Evolutionary conservation across 2,113 vertebrate genomes (phyloP).

Genomic region (Acrocephalus kingi): DNA sequence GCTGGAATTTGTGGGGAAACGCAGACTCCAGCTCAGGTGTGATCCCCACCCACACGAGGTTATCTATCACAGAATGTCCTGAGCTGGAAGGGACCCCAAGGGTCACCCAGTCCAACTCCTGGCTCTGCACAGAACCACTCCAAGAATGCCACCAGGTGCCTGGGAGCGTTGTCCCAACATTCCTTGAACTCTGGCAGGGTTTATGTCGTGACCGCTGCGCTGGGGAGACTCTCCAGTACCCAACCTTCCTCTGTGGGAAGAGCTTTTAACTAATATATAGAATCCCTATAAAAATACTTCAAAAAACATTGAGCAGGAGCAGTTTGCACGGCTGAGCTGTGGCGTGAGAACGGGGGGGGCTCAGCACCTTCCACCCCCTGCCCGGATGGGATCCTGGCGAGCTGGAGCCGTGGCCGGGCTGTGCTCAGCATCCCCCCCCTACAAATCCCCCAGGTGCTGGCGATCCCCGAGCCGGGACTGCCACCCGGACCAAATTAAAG

Average conservation of each 20-base stretch:
- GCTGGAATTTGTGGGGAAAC: neutral
- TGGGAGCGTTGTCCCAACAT: accelerated
- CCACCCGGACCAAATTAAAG: neutral
- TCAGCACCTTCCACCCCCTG: neutral
- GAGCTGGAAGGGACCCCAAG: neutral
- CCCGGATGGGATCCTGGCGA: neutral
- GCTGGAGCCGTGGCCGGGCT: accelerated
- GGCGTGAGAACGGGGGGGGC: neutral
- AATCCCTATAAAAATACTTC: neutral
- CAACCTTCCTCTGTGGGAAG: neutral
- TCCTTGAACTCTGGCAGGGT: neutral
- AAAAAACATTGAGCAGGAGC: accelerated
- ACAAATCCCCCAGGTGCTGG: neutral
- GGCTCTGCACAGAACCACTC: neutral
- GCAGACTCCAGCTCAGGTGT: neutral
- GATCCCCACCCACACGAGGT: neutral
- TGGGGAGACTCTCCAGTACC: neutral
- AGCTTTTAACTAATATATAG: neutral
- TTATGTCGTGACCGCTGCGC: neutral
- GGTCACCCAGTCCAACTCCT: neutral
- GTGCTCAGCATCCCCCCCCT: neutral
- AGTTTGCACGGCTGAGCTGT: accelerated
- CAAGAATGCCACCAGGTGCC: accelerated
- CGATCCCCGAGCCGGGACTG: neutral
- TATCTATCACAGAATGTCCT: neutral